Evolutionary conservation across 2,888 invertebrate species (phyloP).

Genomic region (Catocala fraxini): DNA sequence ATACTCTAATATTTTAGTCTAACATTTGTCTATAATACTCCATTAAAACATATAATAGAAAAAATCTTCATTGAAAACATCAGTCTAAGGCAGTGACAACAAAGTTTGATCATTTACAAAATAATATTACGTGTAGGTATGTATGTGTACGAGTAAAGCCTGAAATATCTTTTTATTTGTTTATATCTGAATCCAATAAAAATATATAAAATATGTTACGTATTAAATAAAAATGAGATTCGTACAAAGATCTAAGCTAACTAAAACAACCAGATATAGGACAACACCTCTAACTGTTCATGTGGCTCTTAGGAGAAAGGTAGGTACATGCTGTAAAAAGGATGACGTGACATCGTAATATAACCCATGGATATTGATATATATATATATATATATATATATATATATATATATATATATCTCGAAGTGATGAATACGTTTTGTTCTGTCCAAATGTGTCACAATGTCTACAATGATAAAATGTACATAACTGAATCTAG

Average conservation of each 20-base stretch:
- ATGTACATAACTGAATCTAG: constrained; percentile 1
- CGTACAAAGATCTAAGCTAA: constrained; percentile 56
- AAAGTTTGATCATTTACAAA: constrained; percentile 66
- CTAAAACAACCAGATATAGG: constrained; percentile 30
- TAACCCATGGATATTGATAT: constrained; percentile 20
- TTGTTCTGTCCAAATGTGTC: background rate
- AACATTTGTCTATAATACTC: constrained; percentile 75
- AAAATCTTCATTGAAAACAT: constrained; percentile 79
- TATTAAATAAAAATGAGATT: constrained; percentile 62
- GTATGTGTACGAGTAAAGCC: constrained; percentile 14
- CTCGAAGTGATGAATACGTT: background rate
- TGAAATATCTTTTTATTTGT: constrained; percentile 29
- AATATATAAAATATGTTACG: constrained; percentile 36
- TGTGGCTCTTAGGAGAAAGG: constrained; percentile 17
- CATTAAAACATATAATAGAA: constrained; percentile 68
- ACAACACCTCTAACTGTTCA: constrained; percentile 37
- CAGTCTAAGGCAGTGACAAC: constrained; percentile 86
- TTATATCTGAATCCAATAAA: constrained; percentile 22
- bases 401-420: too few species aligned
- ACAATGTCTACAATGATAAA: constrained; percentile 9
- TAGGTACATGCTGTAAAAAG: background rate
- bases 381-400: too few species aligned
- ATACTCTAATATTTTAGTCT: constrained; percentile 67
- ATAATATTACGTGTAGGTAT: constrained; percentile 15
- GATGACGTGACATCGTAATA: constrained; percentile 1